Base-by-base conservation (phyloP, 2,888 invertebrate genomes). In the Physocephala rufipes region DNA sequence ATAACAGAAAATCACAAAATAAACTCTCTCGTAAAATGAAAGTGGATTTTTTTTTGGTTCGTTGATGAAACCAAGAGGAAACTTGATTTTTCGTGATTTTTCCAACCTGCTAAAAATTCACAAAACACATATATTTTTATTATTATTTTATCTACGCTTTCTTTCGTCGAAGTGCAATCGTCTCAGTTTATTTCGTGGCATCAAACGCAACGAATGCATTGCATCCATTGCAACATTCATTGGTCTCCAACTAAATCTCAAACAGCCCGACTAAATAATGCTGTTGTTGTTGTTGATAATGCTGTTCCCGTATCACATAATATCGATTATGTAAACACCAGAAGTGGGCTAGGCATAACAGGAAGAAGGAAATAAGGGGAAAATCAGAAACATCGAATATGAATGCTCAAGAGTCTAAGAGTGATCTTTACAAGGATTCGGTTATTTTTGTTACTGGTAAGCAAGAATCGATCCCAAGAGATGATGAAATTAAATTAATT, bases 371-470 rank as follows among this genome's bases (percentile, higher is more conserved):
- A 55, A 2, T 12, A 21, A 24, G 36, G 36, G 9, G 9, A 9
- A 7, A 36, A 4, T 36, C 36, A 9, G 1, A 55, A 13, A 4
- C 9, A 26, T 55, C 28, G 16, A 26, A 15, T 16, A 21, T 4
- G n/a, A 12, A 7, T 59, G 16, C 16, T 36, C 19, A 51, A 30
- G 26, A 28, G n/a, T 16, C 30, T 30, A 12, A 61, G 28, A 36
- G 1, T 19, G 79, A 82, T 71, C 79, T 82, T 64, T 84, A 84
- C 43, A 72, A 79, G 51, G 78, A 82, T 66, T 78, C 84, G 0
- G 79, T 81, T 16, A 78, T 85, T 63, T 84, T 85, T 71, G 81
- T 85, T 72, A 85, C 84, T 59, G 84, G 84, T 78, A 74, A 73
- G 73, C 24, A 0, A 21, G 36, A 36, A 4, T 36, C 36, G 36